phyloP scores from a whole-genome alignment of 92 coral and sea anemone genomes.

The Epizoanthus stellaris region DNA sequence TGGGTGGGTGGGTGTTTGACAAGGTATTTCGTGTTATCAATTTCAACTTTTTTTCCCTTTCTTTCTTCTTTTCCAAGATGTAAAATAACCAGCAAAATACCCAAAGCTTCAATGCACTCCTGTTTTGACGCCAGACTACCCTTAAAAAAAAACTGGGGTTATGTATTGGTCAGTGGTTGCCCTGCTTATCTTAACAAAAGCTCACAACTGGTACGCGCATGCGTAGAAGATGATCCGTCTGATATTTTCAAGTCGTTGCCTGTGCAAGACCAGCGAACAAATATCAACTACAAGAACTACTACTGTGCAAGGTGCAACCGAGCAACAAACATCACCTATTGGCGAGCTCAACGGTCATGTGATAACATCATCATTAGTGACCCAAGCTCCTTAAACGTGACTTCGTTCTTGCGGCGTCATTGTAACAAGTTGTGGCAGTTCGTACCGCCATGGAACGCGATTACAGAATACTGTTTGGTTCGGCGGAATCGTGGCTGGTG shows the following conservation, averaged over 20 bases:
- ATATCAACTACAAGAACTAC: constrained; percentile 9
- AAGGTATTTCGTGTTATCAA: too few species aligned
- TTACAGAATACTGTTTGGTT: background rate
- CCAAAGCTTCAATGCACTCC: too few species aligned
- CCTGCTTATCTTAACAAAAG: background rate
- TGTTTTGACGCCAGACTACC: too few species aligned
- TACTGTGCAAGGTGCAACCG: constrained; percentile 9
- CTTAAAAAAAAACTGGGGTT: background rate
- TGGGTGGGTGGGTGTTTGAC: too few species aligned
- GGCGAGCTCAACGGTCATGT: background rate
- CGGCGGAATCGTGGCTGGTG: background rate
- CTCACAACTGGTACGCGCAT: constrained; percentile 10
- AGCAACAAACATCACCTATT: background rate
- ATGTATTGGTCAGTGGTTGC: background rate
- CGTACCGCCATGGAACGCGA: background rate
- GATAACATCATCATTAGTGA: background rate
- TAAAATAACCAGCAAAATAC: too few species aligned
- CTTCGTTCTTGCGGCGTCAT: background rate
- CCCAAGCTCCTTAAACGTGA: background rate
- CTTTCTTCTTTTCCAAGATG: too few species aligned
- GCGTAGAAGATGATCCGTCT: background rate
- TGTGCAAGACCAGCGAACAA: background rate
- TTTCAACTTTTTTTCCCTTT: too few species aligned
- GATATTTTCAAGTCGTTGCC: background rate
- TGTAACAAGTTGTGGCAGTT: background rate